Conservation (phyloP, 2,113 vertebrate genomes). For the Cephalopterus ornatus region DNA sequence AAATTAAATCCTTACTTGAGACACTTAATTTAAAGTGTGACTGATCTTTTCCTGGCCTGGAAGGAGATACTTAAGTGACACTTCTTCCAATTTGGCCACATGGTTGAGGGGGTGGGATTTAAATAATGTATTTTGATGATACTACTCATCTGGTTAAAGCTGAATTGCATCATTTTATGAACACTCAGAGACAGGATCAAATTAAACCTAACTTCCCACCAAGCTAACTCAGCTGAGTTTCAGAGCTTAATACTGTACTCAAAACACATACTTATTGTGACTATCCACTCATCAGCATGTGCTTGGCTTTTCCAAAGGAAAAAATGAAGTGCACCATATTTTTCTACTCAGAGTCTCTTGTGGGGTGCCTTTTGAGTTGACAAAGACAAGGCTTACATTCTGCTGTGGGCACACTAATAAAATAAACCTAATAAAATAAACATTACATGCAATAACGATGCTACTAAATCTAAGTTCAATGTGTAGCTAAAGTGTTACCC, state of each 20-base stretch:
- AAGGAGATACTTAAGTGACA: conserved; percentile 55
- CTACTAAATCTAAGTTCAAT: conserved; percentile 60
- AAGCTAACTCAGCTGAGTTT: conserved; percentile 40
- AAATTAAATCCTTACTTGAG: conserved; percentile 76
- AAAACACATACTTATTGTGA: conserved; percentile 41
- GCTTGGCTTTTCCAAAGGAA: conserved; percentile 64
- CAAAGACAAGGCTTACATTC: conserved; percentile 55
- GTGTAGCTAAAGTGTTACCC: conserved; percentile 64
- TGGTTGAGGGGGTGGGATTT: conserved; percentile 48
- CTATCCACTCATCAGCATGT: conserved; percentile 31
- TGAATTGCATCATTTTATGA: conserved; percentile 51
- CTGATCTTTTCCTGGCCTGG: conserved; percentile 67
- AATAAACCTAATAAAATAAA: conserved; percentile 69
- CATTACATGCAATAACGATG: conserved; percentile 62
- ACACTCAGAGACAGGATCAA: conserved; percentile 26
- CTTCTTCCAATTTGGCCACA: conserved; percentile 60
- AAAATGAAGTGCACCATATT: conserved; percentile 55
- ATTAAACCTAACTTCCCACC: conserved; percentile 46
- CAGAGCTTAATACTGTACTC: not conserved
- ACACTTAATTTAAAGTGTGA: conserved; percentile 74
- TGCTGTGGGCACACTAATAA: conserved; percentile 64
- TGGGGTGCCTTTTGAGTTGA: conserved; percentile 59
- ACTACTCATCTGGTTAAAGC: conserved; percentile 55
- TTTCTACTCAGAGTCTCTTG: conserved; percentile 65
- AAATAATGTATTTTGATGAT: conserved; percentile 61